These are phyloP conservation scores for Cyphomyrus plagiostoma DNA, from an alignment of 2,113 vertebrate genomes.

Conservation along the genomic window DNA sequence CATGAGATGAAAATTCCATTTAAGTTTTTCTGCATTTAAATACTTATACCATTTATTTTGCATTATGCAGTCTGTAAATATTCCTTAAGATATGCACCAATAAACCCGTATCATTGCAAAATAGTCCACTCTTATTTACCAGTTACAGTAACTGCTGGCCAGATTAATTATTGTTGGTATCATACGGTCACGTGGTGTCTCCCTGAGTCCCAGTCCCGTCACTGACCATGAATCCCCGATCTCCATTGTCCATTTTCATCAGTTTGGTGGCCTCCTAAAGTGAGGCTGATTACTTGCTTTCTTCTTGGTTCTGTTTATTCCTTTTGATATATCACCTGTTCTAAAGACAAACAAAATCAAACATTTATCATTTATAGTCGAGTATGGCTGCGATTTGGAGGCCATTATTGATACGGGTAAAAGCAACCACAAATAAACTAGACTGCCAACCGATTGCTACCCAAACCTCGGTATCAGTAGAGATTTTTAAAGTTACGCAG, in stretches of 20 bases:
- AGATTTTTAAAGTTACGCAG: background rate
- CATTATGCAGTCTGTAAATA: background rate
- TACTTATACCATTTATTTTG: background rate
- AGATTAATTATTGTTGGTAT: background rate
- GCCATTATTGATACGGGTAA: background rate
- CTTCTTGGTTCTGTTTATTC: background rate
- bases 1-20: background rate
- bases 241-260: slow-evolving; percentile 96
- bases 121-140: background rate
- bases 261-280: background rate
- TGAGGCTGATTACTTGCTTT: background rate
- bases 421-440: background rate
- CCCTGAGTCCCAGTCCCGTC: background rate
- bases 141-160: background rate
- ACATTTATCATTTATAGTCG: background rate
- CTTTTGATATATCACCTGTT: background rate
- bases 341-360: background rate
- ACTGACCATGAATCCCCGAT: slow-evolving; percentile 96
- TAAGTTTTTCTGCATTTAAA: background rate
- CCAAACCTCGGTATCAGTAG: background rate
- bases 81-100: background rate
- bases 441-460: background rate
- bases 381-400: background rate
- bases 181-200: background rate
- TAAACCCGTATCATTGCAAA: background rate